These are phyloP conservation scores for Noctua pronuba DNA, from an alignment of 2,888 invertebrate genomes.

Conservation along the genomic window DNA sequence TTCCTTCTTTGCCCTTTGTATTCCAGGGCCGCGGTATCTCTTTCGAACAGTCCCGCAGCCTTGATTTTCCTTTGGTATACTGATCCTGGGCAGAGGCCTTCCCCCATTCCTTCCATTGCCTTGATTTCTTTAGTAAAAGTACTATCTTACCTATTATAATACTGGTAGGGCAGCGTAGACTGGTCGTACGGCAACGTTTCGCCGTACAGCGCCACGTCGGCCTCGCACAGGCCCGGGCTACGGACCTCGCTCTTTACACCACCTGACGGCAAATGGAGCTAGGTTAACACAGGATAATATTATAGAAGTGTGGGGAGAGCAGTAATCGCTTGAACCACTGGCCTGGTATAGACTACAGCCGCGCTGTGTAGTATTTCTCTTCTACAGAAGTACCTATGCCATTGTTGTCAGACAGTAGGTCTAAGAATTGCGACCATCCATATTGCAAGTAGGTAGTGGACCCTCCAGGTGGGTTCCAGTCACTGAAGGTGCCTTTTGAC, in stretches of 20 bases:
- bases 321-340: background rate
- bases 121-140: background rate
- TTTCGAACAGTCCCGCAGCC: too few species aligned
- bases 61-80: background rate
- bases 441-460: too few species aligned
- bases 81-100: background rate
- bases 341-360: background rate
- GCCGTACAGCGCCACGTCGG: conserved; percentile 88
- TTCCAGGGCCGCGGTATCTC: too few species aligned
- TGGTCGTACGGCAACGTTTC: conserved; percentile 89
- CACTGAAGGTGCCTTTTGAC: background rate
- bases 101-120: background rate
- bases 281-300: conserved; percentile 3
- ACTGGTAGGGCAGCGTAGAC: conserved; percentile 92
- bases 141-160: conserved; percentile 92
- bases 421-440: background rate
- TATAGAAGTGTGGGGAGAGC: background rate
- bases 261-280: conserved; percentile 68
- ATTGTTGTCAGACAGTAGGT: background rate
- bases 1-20: too few species aligned
- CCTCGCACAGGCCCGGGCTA: conserved; percentile 92
- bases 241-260: conserved; percentile 94
- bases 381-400: background rate
- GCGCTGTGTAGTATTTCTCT: background rate
- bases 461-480: too few species aligned